Evolutionary conservation across 2,888 invertebrate species (phyloP), one percentile per base, ranked within the genome.

Genomic region (Apocheima hispidaria): DNA sequence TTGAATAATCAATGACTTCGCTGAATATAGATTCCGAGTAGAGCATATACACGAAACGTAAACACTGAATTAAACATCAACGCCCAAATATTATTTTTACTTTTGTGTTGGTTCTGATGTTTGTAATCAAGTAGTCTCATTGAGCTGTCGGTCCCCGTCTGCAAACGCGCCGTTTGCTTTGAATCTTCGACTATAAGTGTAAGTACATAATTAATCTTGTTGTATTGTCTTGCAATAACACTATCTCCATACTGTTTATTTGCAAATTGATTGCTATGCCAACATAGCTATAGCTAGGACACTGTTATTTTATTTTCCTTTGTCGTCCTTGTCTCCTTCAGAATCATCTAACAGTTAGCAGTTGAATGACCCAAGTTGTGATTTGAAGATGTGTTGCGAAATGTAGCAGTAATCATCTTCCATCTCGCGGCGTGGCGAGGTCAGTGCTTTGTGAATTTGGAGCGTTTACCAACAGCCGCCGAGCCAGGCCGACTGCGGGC

Each of bases 371-470:
- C 41, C 44, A 38, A 46, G 28, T 46, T 56, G 49, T 49, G 26
- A 51, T 48, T 46, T 53, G 56, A 58, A 55, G 21, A 18, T 54
- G 54, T 60, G 59, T 52, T 53, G 59, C 59, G 55, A 58, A 50
- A 62, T 51, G 60, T 60, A 49, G 49, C 54, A 44, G 50, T 60
- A 65, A 69, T 72, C 66, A 65, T 70, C 55, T 67, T 59, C 71
- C 63, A 70, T 68, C 64, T 60, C 52, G 53, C 62, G 54, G 56
- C 60, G 50, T 59, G 49, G 38, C 46, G 72, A 70, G 75, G 74
- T 74, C 74, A 66, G 67, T 62, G 75, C 59, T 67, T 73, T 60
- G 49, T 40, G 61, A 46, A 51, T 68, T 65, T 54, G 59, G 55
- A 65, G 52, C 66, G 51, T 46, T 36, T 44, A 58, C 59, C 63